phyloP scores from a whole-genome alignment of 2,113 vertebrate species.

The Colinus virginianus region DNA sequence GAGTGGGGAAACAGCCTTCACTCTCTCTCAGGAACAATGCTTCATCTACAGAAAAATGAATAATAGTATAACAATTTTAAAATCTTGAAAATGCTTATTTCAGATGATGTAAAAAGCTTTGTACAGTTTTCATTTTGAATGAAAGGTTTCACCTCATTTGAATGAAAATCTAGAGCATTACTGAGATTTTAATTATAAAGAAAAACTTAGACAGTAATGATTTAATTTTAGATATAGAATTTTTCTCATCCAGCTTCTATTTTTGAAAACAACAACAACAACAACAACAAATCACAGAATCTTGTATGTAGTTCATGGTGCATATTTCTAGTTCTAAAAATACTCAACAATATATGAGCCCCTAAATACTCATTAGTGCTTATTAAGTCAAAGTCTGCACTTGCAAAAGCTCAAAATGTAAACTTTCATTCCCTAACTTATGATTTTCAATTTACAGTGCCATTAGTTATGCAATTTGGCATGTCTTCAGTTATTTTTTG shows the following conservation, averaged over 20 bases:
- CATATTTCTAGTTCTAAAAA: constrained; percentile 1
- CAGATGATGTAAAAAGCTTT: background rate
- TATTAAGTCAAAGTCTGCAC: constrained; percentile 10
- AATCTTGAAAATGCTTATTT: background rate
- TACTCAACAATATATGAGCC: background rate
- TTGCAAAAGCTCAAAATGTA: constrained; percentile 1
- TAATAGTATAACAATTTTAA: background rate
- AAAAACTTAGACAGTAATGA: background rate
- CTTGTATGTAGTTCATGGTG: background rate
- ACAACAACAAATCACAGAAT: background rate
- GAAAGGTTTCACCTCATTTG: background rate
- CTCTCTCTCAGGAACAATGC: background rate
- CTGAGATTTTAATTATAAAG: background rate
- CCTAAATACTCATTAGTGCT: constrained; percentile 40
- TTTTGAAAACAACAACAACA: background rate
- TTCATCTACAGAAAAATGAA: background rate
- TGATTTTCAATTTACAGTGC: constrained; percentile 36
- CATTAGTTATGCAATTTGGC: constrained; percentile 57
- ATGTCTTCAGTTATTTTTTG: constrained; percentile 20
- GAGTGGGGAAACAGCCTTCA: background rate
- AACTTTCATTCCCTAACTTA: constrained; percentile 13
- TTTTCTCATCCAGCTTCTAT: background rate
- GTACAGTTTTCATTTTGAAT: background rate
- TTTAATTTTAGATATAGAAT: background rate
- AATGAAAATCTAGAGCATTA: background rate